Percentiles rank a stretch among this genome's conserved stretches.
These are phyloP conservation scores for Cyphomyrus plagiostoma DNA, from an alignment of 2,113 vertebrate species.

Conservation along the genomic window DNA sequence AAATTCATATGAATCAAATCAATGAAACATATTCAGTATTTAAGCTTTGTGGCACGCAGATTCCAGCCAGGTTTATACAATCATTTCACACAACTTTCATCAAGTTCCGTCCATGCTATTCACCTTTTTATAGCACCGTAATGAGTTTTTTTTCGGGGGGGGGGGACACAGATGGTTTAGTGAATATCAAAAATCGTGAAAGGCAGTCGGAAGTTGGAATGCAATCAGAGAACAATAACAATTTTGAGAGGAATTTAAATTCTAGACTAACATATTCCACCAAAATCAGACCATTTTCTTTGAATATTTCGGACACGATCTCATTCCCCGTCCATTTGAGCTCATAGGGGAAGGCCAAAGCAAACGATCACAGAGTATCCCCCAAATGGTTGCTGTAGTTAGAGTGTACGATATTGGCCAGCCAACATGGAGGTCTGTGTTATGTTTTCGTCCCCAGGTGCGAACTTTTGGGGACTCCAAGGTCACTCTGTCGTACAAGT, in stretches of 20 bases:
- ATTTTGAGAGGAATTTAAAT: neutral
- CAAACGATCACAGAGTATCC: neutral
- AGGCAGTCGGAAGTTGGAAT: neutral
- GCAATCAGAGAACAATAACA: neutral
- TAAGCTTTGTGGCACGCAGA: neutral
- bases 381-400: neutral
- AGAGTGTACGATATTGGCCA: neutral
- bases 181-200: neutral
- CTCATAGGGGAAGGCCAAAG: neutral
- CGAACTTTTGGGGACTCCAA: slow-evolving; percentile 73
- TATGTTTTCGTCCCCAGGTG: slow-evolving; percentile 57
- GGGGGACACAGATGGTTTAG: neutral
- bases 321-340: neutral
- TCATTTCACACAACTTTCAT: neutral
- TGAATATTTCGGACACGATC: neutral
- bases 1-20: neutral
- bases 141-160: neutral
- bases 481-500: slow-evolving; percentile 84
- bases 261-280: neutral
- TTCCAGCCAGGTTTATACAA: neutral
- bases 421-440: neutral
- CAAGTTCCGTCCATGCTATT: neutral
- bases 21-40: neutral
- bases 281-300: neutral
- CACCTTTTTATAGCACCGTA: neutral